A percentile compares a stretch with the other conserved stretches of the same genome.
phyloP scores from a whole-genome alignment of 2,797 vertebrate species.

The Danio tinwini region DNA sequence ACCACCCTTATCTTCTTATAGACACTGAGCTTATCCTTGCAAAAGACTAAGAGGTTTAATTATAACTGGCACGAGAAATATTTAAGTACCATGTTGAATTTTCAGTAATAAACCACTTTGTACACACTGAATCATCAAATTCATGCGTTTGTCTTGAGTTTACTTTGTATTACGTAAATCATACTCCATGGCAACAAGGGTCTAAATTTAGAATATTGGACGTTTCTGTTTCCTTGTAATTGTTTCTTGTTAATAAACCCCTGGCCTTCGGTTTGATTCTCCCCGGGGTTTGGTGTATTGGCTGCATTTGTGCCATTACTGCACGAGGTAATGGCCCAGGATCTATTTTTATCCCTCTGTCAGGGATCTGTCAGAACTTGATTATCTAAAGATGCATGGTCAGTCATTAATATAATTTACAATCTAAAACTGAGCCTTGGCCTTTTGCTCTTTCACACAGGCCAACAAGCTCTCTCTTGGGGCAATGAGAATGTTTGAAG shows the following conservation, averaged over 20 bases:
- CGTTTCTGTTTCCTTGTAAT: conserved; percentile 45
- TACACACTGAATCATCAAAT: not conserved
- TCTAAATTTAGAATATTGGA: conserved; percentile 46
- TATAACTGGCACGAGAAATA: not conserved
- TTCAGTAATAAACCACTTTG: not conserved
- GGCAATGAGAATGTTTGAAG: conserved; percentile 6
- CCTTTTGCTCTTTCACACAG: conserved; percentile 10
- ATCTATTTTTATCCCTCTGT: conserved; percentile 40
- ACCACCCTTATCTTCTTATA: not conserved
- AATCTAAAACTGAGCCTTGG: conserved; percentile 1
- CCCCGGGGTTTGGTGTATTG: conserved; percentile 31
- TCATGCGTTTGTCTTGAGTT: not conserved
- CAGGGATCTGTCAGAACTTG: conserved; percentile 30
- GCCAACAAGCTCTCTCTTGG: not conserved
- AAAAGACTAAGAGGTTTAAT: not conserved
- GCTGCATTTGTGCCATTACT: conserved; percentile 34
- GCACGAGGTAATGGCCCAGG: conserved; percentile 26
- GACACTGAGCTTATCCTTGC: not conserved
- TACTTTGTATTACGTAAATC: conserved; percentile 26
- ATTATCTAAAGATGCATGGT: conserved; percentile 39
- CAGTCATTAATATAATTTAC: conserved; percentile 4
- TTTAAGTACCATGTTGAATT: not conserved
- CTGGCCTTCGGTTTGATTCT: conserved; percentile 21
- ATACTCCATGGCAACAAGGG: conserved; percentile 37
- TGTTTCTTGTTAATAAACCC: conserved; percentile 52